Evolutionary conservation across 2,113 vertebrate genomes (phyloP).

Genomic region (Ageneiosus marmoratus): DNA sequence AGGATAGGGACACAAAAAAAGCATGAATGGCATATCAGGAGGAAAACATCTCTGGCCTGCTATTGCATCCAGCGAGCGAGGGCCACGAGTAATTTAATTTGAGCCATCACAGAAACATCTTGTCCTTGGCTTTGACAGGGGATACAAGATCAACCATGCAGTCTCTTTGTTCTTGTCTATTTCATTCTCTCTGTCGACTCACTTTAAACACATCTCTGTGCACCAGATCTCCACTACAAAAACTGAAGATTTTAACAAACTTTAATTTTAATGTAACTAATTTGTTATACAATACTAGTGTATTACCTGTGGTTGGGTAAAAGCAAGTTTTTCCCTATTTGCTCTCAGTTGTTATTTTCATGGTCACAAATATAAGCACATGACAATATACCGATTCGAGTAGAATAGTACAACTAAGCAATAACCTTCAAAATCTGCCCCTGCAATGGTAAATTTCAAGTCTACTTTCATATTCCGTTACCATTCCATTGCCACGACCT

Average conservation of each 20-base stretch:
- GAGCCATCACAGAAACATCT: conserved; percentile 8
- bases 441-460: not conserved
- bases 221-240: not conserved
- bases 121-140: conserved; percentile 31
- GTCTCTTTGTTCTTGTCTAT: conserved; percentile 13
- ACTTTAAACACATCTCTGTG: conserved; percentile 10
- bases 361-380: not conserved
- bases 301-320: not conserved
- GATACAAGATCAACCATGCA: conserved; percentile 7
- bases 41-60: conserved; percentile 35
- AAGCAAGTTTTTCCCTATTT: not conserved
- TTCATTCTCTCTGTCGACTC: not conserved
- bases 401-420: not conserved
- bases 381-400: not conserved
- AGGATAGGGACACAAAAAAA: conserved; percentile 23
- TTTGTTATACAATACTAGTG: not conserved
- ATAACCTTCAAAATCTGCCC: not conserved
- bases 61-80: conserved; percentile 28
- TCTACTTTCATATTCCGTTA: not conserved
- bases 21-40: conserved; percentile 24
- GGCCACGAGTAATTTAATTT: conserved; percentile 48
- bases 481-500: not conserved
- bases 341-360: not conserved
- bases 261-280: not conserved
- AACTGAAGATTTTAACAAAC: not conserved